These are phyloP conservation scores for Siderastrea radians DNA, from an alignment of 92 coral and sea anemone species.

Conservation along the genomic window DNA sequence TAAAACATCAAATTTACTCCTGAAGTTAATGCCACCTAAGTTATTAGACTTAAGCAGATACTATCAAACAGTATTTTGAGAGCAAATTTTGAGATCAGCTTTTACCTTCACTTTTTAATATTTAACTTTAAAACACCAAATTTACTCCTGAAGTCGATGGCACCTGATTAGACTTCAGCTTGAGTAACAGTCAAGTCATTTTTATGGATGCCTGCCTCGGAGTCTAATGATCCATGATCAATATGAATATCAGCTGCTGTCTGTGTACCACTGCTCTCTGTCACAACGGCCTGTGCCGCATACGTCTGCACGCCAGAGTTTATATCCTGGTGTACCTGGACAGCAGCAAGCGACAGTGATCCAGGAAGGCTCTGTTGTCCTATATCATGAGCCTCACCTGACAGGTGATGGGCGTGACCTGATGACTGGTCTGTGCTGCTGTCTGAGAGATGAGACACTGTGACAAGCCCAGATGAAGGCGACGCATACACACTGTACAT, in stretches of 20 bases:
- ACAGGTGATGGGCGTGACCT: slow-evolving; percentile 69
- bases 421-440: slow-evolving; percentile 60
- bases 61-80: no score
- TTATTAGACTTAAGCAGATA: no score
- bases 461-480: slow-evolving; percentile 82
- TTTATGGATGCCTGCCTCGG: slow-evolving; percentile 72
- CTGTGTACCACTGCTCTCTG: slow-evolving; percentile 90
- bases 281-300: slow-evolving; percentile 78
- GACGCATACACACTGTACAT: slow-evolving; percentile 90
- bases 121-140: neutral
- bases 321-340: slow-evolving; percentile 85
- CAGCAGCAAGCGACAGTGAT: slow-evolving; percentile 75
- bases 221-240: slow-evolving; percentile 70
- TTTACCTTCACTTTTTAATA: neutral
- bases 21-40: no score
- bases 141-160: neutral
- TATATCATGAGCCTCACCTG: slow-evolving; percentile 77
- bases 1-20: no score
- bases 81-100: neutral
- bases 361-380: slow-evolving; percentile 72
- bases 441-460: slow-evolving; percentile 80
- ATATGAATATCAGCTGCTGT: slow-evolving; percentile 86
- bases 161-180: slow-evolving; percentile 32
- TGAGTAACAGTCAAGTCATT: slow-evolving; percentile 74
- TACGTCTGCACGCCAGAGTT: slow-evolving; percentile 63